Percentiles rank a stretch among this genome's conserved stretches.
Evolutionary conservation across 2,113 vertebrate genomes (phyloP).

Genomic region (Scatophagus argus): DNA sequence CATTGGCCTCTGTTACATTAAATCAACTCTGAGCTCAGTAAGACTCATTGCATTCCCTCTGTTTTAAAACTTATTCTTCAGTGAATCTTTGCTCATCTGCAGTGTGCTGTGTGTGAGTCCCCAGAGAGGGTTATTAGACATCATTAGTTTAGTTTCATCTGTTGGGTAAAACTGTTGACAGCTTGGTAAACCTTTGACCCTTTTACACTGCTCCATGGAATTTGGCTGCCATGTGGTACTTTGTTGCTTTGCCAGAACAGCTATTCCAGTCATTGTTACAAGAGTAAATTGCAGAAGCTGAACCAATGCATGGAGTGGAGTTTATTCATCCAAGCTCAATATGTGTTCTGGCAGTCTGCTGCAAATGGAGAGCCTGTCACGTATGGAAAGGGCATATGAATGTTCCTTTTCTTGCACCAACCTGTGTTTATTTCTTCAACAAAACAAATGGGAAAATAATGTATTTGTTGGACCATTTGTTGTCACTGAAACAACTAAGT

Average conservation of each 20-base stretch:
- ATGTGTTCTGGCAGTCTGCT: conserved; percentile 35
- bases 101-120: background rate
- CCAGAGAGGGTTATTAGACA: conserved; percentile 17
- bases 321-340: conserved; percentile 49
- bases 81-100: conserved; percentile 32
- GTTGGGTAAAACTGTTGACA: conserved; percentile 33
- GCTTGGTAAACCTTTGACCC: conserved; percentile 33
- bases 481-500: background rate
- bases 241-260: conserved; percentile 29
- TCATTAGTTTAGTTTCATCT: conserved; percentile 54
- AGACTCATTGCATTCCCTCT: conserved; percentile 11
- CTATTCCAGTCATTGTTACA: conserved; percentile 37
- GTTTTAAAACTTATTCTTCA: conserved; percentile 4
- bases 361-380: conserved; percentile 52
- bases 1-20: conserved; percentile 16
- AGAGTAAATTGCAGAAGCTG: conserved; percentile 20
- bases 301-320: conserved; percentile 18
- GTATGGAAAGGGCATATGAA: conserved; percentile 42
- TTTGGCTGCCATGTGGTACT: conserved; percentile 32
- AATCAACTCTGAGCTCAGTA: conserved; percentile 7
- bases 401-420: conserved; percentile 45
- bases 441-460: conserved; percentile 35
- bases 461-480: conserved; percentile 38
- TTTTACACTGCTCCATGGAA: conserved; percentile 20
- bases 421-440: conserved; percentile 39